Base-by-base conservation (phyloP, 2,797 vertebrate species). In the Sebastes nivosus region DNA sequence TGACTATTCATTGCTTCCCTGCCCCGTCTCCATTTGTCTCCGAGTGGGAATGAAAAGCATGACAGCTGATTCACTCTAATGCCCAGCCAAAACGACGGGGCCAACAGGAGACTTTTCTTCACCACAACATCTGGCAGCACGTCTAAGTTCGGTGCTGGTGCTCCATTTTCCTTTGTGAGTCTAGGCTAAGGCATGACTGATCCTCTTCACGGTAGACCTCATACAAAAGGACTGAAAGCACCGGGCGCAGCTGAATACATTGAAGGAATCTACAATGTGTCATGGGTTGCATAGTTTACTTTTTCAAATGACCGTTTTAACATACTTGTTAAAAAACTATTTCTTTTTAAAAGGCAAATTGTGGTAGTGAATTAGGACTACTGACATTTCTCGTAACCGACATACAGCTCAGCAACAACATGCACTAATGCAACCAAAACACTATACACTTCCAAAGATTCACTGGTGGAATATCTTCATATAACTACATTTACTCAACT, bases 161-260 rank as follows among this genome's bases (percentile, higher is more conserved):
- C 72, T 91, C 77, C 27, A 58, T 86, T 91, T 90, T 79, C 75
- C 63, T 93, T 91, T 89, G 81, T 89, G 72, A 72, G 87, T 69
- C 80, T 32, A 59, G 50, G 80, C 82, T 59, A 65, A 89, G 80
- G 88, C 87, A 79, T 88, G 86, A 85, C 83, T 92, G 91, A 93
- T 90, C 85, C 79, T 87, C 77, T 88, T 89, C 75, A 91, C 14
- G 50, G 77, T 69, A 84, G 86, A 91, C 80, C 87, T 81, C 82
- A 80, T 81, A 89, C 87, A 84, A 87, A 91, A 79, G 82, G 77
- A 89, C 13, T 81, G 66, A 89, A 83, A 90, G 80, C 82, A 76
- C 55, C 72, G 50, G 70, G 58, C 24, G 4, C 42, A 4, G 29
- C 67, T 85, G 79, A 92, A 81, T 80, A 67, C 80, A 76, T 38